Percentiles rank a stretch among this genome's conserved stretches.
These are phyloP conservation scores for Tetramorium bicarinatum DNA, from an alignment of 2,888 invertebrate species.

Conservation along the genomic window DNA sequence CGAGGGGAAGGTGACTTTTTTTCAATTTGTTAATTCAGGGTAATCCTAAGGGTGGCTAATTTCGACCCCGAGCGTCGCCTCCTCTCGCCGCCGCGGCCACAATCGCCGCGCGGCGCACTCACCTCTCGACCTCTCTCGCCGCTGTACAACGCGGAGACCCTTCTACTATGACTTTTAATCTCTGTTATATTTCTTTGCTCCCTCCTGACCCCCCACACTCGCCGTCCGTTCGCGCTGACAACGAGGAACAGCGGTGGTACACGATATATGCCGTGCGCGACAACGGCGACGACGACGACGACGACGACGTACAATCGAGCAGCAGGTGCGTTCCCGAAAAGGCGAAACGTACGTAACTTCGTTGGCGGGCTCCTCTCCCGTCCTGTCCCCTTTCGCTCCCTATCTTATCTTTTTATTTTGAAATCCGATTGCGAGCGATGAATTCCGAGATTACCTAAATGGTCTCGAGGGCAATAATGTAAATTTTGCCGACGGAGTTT, in stretches of 20 bases:
- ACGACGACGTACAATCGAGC: constrained; percentile 40
- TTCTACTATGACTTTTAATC: constrained; percentile 79
- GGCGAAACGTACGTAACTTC: constrained; percentile 57
- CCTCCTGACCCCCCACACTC: neutral
- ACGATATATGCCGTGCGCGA: constrained; percentile 3
- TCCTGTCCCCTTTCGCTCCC: constrained; percentile 38
- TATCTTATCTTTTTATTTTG: constrained; percentile 54
- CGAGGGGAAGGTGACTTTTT: constrained; percentile 78
- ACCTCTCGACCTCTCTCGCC: constrained; percentile 60
- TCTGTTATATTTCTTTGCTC: constrained; percentile 73
- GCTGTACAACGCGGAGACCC: constrained; percentile 45
- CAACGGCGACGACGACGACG: neutral
- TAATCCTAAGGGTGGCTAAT: constrained; percentile 84
- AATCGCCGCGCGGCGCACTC: constrained; percentile 48
- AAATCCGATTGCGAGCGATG: constrained; percentile 73
- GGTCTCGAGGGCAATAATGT: constrained; percentile 71
- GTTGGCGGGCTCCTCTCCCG: constrained; percentile 29
- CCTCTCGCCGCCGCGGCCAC: constrained; percentile 51
- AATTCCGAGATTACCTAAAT: constrained; percentile 71
- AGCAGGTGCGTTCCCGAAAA: constrained; percentile 52
- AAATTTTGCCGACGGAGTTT: constrained; percentile 70
- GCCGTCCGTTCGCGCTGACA: constrained; percentile 1
- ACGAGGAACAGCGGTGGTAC: constrained; percentile 27
- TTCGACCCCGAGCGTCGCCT: constrained; percentile 75
- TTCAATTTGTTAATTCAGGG: constrained; percentile 85